Conservation (phyloP, 2,797 vertebrate genomes). For the Rallus crepitans region DNA sequence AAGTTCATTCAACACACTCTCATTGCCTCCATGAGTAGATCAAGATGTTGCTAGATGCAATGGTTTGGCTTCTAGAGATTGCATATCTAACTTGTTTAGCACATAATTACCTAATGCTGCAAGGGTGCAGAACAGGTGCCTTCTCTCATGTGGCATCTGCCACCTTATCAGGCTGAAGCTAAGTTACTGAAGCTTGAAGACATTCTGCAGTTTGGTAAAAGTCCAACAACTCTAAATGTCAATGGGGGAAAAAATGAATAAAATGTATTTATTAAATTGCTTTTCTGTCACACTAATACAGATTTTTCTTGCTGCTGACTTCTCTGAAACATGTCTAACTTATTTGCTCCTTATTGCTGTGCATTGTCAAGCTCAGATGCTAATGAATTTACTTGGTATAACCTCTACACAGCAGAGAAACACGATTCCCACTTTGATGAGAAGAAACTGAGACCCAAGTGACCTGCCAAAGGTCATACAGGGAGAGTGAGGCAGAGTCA, state of each 20-base stretch:
- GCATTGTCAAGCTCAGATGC: neutral
- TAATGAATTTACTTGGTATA: neutral
- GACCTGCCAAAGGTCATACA: neutral
- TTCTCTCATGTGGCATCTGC: neutral
- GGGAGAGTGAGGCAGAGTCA: neutral
- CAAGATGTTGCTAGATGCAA: neutral
- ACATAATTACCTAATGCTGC: neutral
- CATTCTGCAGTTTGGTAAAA: slow-evolving; percentile 25
- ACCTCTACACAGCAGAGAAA: neutral
- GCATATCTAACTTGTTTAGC: neutral
- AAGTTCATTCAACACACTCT: neutral
- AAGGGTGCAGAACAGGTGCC: neutral
- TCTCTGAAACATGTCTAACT: neutral
- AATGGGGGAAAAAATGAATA: neutral
- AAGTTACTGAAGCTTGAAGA: slow-evolving; percentile 13
- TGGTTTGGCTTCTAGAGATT: neutral
- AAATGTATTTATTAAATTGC: neutral
- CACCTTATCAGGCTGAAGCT: neutral
- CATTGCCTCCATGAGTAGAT: neutral
- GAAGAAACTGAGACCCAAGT: slow-evolving; percentile 10
- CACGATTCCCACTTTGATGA: slow-evolving; percentile 5
- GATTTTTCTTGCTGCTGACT: neutral
- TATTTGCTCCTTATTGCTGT: neutral
- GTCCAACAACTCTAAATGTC: neutral
- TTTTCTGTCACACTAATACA: neutral